A percentile compares a stretch with the other conserved stretches of the same genome.
Conservation (phyloP, 2,888 invertebrate genomes). For the Ommatoiulus sabulosus region DNA sequence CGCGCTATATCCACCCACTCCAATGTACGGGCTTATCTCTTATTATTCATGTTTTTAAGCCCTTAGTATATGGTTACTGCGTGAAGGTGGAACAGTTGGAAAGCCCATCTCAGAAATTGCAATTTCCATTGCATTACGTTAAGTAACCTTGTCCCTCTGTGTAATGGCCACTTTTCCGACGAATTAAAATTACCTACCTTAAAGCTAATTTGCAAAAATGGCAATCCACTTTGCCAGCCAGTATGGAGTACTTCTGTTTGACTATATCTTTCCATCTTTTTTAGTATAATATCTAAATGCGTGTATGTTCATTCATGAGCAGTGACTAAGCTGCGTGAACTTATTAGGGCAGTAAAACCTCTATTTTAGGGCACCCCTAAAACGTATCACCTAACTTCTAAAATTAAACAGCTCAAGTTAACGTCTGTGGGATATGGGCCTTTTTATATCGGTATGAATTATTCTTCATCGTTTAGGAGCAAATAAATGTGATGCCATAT, state of each 20-base stretch:
- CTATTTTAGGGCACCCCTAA: not conserved
- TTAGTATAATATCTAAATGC: constrained; percentile 16
- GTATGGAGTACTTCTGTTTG: not conserved
- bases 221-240: constrained; percentile 45
- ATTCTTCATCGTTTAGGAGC: too few relatives aligned
- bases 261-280: constrained; percentile 37
- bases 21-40: not conserved
- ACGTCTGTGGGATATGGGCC: too few relatives aligned
- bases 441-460: too few relatives aligned
- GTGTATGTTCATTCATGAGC: constrained; percentile 35
- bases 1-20: not conserved
- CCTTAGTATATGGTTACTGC: not conserved
- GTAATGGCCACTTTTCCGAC: constrained; percentile 41
- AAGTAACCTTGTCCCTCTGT: constrained; percentile 45
- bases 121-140: constrained; percentile 49
- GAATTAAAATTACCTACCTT: constrained; percentile 51
- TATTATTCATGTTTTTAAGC: constrained; percentile 31
- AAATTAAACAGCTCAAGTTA: not conserved
- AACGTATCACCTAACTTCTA: not conserved
- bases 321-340: constrained; percentile 40
- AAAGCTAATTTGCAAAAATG: constrained; percentile 50
- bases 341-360: not conserved
- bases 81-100: not conserved
- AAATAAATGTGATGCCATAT: too few relatives aligned
- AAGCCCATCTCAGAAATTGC: not conserved